A percentile compares a stretch with the other conserved stretches of the same genome.
These are phyloP conservation scores for Drosophila trapezifrons DNA, from an alignment of 1,140 invertebrate species.

Conservation along the genomic window DNA sequence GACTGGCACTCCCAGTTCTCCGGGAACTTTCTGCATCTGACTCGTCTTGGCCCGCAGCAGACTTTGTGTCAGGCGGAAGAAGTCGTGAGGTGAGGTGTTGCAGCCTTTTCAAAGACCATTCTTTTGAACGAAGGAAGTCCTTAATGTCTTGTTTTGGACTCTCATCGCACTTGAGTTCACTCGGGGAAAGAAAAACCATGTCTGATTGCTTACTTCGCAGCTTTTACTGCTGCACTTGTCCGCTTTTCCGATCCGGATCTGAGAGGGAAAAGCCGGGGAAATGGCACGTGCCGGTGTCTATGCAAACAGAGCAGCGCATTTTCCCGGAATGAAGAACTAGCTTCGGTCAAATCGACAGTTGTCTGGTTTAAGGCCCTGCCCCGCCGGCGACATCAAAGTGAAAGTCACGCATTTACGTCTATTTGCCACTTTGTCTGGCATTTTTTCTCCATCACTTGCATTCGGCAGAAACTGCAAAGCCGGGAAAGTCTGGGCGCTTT, in stretches of 20 bases:
- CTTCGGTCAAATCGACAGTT: conserved; percentile 44
- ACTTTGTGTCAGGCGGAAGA: conserved; percentile 34
- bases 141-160: conserved; percentile 44
- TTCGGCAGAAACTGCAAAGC: conserved; percentile 36
- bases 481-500: conserved; percentile 40
- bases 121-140: background rate
- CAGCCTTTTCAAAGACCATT: conserved; percentile 3
- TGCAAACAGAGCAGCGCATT: conserved; percentile 36
- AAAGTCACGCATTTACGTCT: conserved; percentile 76
- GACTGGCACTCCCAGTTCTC: conserved; percentile 36
- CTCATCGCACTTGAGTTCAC: conserved; percentile 30
- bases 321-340: conserved; percentile 44
- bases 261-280: background rate
- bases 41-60: conserved; percentile 23
- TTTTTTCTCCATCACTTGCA: conserved; percentile 34
- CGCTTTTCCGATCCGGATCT: background rate
- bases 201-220: conserved; percentile 50
- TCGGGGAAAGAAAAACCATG: conserved; percentile 21
- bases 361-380: conserved; percentile 18
- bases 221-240: conserved; percentile 29
- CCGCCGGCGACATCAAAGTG: conserved; percentile 65
- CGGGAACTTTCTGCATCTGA: conserved; percentile 32
- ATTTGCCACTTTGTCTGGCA: conserved; percentile 74
- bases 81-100: conserved; percentile 12
- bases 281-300: conserved; percentile 44